phyloP scores from a whole-genome alignment of 2,797 vertebrate species.

The Danio aesculapii region DNA sequence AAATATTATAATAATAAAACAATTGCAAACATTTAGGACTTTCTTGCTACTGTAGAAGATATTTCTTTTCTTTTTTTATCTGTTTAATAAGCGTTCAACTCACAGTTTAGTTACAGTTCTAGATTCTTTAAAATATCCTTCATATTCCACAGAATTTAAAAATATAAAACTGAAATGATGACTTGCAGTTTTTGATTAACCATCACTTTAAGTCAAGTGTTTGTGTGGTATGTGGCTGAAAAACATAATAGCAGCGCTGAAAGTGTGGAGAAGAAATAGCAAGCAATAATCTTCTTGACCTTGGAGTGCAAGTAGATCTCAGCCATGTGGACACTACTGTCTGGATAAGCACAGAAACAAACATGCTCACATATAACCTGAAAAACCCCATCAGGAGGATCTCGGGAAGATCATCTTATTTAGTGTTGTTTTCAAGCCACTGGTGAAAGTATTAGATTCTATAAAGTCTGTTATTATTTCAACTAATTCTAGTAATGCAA shows the following conservation, averaged over 20 bases:
- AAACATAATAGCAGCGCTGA: constrained; percentile 6
- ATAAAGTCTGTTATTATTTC: not conserved
- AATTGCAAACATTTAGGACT: too few relatives aligned
- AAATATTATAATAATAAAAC: too few relatives aligned
- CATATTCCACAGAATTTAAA: too few relatives aligned
- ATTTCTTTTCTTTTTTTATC: too few relatives aligned
- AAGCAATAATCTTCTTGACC: constrained; percentile 48
- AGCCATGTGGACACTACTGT: constrained; percentile 38
- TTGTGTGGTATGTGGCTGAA: not conserved
- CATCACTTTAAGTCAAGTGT: too few relatives aligned
- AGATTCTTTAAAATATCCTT: too few relatives aligned
- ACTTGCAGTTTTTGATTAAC: too few relatives aligned
- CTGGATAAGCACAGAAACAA: constrained; percentile 9
- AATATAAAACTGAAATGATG: too few relatives aligned
- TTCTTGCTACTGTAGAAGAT: too few relatives aligned
- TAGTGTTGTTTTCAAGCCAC: not conserved
- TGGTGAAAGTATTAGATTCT: not conserved
- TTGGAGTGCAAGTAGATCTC: constrained; percentile 54
- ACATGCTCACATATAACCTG: not conserved
- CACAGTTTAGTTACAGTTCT: too few relatives aligned
- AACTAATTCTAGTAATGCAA: constrained; percentile 26
- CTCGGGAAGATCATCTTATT: not conserved
- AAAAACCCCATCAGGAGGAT: not conserved
- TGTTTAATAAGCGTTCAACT: too few relatives aligned
- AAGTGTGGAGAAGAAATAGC: constrained; percentile 28